A percentile compares a stretch with the other conserved stretches of the same genome.
Evolutionary conservation across 2,113 vertebrate genomes (phyloP).

Genomic region (Pitta sordida): DNA sequence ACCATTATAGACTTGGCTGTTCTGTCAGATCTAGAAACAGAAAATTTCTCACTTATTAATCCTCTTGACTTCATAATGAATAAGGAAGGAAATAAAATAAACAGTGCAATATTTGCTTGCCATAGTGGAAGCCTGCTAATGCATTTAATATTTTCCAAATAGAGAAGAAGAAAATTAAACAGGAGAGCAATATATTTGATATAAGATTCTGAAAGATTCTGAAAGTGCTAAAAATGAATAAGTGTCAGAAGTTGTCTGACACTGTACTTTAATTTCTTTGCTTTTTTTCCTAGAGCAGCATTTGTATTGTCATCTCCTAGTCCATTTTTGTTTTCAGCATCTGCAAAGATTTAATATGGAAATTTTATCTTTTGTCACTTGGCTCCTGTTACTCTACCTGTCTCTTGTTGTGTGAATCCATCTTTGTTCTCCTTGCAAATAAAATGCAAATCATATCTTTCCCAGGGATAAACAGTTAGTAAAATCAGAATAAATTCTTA

Average conservation of each 20-base stretch:
- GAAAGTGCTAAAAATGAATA: not conserved
- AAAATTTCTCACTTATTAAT: not conserved
- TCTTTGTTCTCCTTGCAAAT: constrained; percentile 59
- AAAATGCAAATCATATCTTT: constrained; percentile 69
- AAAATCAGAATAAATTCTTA: constrained; percentile 63
- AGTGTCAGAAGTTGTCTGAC: not conserved
- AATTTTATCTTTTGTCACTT: constrained; percentile 46
- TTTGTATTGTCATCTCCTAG: constrained; percentile 19
- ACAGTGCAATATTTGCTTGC: not conserved
- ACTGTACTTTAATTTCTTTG: not conserved
- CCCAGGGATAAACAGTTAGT: constrained; percentile 38
- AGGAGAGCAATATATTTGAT: not conserved
- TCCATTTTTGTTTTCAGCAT: constrained; percentile 49
- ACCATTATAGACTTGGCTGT: not conserved
- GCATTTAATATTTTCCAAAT: not conserved
- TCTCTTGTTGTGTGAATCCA: constrained; percentile 23
- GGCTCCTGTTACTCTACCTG: constrained; percentile 25
- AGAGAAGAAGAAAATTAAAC: not conserved
- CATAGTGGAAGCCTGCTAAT: not conserved
- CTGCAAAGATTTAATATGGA: constrained; percentile 50
- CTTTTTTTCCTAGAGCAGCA: not conserved
- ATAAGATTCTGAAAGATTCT: not conserved
- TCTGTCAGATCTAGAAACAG: not conserved
- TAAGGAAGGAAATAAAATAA: not conserved
- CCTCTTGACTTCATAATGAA: constrained; percentile 5